A percentile compares a stretch with the other conserved stretches of the same genome.
Conservation (phyloP, 2,113 vertebrate genomes). For the Strigops habroptila region DNA sequence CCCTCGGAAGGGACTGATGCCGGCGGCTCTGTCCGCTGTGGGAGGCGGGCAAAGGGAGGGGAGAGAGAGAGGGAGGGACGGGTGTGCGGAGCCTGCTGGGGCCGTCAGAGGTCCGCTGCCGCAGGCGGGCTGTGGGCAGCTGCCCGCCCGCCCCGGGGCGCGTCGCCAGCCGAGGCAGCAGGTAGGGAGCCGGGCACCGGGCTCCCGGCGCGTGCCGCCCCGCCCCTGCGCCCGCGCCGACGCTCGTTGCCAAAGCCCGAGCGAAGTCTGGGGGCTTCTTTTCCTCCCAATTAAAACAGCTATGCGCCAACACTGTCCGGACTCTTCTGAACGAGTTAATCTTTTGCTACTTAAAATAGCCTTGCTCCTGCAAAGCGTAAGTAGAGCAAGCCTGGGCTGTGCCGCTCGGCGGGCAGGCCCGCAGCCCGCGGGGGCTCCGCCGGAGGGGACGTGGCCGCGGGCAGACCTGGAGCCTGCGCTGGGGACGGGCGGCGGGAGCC, state of each 20-base stretch:
- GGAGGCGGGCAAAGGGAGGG: constrained; percentile 23
- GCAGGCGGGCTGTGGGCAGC: neutral
- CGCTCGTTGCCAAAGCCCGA: neutral
- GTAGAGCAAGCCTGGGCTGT: neutral
- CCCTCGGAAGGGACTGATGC: neutral
- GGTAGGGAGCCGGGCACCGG: neutral
- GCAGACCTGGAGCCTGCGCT: neutral
- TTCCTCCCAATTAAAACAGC: neutral
- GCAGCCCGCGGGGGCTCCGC: neutral
- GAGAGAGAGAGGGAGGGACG: constrained; percentile 53
- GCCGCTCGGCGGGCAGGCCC: neutral
- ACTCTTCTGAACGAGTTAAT: neutral
- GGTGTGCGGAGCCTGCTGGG: constrained; percentile 37
- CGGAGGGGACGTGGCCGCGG: neutral
- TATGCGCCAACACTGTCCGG: neutral
- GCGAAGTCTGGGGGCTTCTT: neutral
- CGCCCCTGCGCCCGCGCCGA: neutral
- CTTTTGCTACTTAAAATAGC: neutral
- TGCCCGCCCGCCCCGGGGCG: neutral
- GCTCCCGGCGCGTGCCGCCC: neutral
- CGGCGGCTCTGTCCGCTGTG: neutral
- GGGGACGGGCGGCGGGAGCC: neutral
- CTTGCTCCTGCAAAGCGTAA: neutral
- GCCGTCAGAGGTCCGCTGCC: constrained; percentile 41
- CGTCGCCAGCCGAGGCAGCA: neutral